Evolutionary conservation across 1,140 invertebrate species (phyloP).

Genomic region (Mamestra configurata): DNA sequence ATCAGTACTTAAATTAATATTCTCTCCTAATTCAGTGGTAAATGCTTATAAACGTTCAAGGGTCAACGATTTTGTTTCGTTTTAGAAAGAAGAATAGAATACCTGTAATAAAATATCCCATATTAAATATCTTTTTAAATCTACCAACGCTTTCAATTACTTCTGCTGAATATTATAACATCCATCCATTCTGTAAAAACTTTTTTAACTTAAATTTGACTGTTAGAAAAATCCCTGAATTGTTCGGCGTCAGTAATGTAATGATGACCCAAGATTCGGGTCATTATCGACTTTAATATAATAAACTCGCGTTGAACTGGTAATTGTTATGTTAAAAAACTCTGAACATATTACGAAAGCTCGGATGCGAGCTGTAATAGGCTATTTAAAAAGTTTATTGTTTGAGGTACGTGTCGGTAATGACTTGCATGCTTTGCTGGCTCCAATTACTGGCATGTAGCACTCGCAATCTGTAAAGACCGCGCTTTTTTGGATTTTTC

Average conservation of each 20-base stretch:
- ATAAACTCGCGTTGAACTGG: conserved; percentile 5
- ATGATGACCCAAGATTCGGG: not conserved
- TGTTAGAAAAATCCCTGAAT: not conserved
- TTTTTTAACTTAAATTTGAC: not conserved
- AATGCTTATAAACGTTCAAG: no score
- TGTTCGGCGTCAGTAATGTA: not conserved
- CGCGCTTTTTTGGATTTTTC: conserved; percentile 35
- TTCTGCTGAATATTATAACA: not conserved
- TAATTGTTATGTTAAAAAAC: conserved; percentile 36
- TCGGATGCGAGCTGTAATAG: conserved; percentile 34
- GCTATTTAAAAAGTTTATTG: conserved; percentile 50
- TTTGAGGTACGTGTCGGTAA: conserved; percentile 44
- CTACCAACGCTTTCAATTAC: no score
- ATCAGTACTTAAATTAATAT: conserved; percentile 11
- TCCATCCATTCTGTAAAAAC: not conserved
- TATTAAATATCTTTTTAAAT: no score
- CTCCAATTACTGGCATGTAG: conserved; percentile 41
- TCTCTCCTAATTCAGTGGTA: not conserved
- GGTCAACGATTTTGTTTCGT: no score
- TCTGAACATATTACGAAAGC: conserved; percentile 14
- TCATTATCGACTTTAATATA: conserved; percentile 34
- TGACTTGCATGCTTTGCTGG: conserved; percentile 46
- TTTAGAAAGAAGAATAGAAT: not conserved
- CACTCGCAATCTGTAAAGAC: conserved; percentile 14
- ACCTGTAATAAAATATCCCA: not conserved